These are phyloP conservation scores for Oostethus manadensis DNA, from an alignment of 2,113 vertebrate genomes.

Conservation along the genomic window DNA sequence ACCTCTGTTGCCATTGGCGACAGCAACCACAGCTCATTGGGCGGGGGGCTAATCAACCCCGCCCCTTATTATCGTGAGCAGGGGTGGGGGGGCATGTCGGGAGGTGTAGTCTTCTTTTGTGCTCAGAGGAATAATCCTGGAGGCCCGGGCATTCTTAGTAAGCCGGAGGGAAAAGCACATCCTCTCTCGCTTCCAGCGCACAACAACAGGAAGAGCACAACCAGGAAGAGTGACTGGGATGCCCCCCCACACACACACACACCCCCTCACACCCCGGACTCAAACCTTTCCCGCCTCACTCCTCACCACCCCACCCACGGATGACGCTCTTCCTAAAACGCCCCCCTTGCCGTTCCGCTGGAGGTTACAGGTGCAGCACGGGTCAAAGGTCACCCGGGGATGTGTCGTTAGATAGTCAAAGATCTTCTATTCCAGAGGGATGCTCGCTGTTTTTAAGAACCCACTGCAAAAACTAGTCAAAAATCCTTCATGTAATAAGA, in stretches of 20 bases:
- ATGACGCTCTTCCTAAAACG: neutral
- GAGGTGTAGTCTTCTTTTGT: slow-evolving; percentile 54
- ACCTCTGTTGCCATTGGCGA: slow-evolving; percentile 72
- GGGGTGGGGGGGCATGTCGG: slow-evolving; percentile 53
- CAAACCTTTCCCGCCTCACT: slow-evolving; percentile 21
- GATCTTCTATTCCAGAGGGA: neutral
- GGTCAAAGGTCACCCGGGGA: neutral
- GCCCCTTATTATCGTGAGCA: slow-evolving; percentile 20
- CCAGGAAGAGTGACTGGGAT: slow-evolving; percentile 41
- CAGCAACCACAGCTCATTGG: slow-evolving; percentile 66
- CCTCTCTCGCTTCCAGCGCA: slow-evolving; percentile 59
- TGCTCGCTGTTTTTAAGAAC: neutral
- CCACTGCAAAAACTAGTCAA: neutral
- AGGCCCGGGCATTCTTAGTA: slow-evolving; percentile 46
- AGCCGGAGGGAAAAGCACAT: slow-evolving; percentile 65
- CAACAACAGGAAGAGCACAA: slow-evolving; percentile 67
- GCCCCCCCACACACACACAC: neutral
- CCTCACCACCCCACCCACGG: neutral
- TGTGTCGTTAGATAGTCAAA: neutral
- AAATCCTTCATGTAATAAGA: neutral
- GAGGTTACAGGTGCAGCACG: slow-evolving; percentile 46
- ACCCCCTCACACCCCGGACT: neutral
- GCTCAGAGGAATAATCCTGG: slow-evolving; percentile 24
- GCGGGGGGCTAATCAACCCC: slow-evolving; percentile 36
- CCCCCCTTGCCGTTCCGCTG: slow-evolving; percentile 10